Conservation (phyloP, 2,888 invertebrate genomes). For the Pachydiplax longipennis region DNA sequence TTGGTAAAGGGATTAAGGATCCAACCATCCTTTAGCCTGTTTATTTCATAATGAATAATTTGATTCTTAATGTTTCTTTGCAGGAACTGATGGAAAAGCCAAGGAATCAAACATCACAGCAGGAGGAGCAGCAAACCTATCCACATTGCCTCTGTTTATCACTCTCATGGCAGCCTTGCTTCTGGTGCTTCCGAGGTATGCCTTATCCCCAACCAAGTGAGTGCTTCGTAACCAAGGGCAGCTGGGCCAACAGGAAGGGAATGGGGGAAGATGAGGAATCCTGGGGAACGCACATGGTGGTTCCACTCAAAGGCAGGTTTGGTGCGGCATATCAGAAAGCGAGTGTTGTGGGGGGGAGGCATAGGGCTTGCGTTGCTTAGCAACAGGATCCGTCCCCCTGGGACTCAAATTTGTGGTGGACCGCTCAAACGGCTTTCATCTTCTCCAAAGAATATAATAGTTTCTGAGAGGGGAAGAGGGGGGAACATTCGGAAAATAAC, state of each 20-base stretch:
- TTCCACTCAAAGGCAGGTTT: background rate
- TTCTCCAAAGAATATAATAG: slow-evolving; percentile 1
- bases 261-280: slow-evolving; percentile 12
- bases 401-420: background rate
- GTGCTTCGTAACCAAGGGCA: slow-evolving; percentile 3
- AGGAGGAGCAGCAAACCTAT: background rate
- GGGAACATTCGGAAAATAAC: background rate
- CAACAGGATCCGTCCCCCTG: background rate
- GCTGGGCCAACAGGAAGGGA: slow-evolving; percentile 9
- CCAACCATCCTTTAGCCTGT: too few relatives aligned
- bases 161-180: slow-evolving; percentile 7
- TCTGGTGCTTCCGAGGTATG: slow-evolving; percentile 2
- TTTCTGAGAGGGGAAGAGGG: background rate
- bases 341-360: background rate
- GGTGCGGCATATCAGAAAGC: background rate
- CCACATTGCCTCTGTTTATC: background rate
- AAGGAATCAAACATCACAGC: background rate
- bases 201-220: slow-evolving; percentile 22
- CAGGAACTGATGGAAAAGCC: background rate
- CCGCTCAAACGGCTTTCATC: slow-evolving; percentile 21
- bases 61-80: background rate
- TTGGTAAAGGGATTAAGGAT: too few relatives aligned
- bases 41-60: too few relatives aligned
- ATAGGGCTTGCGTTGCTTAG: background rate
- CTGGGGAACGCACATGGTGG: slow-evolving; percentile 6